These are phyloP conservation scores for Melanotaenia pygmaea DNA, from an alignment of 2,797 vertebrate species.

Conservation along the genomic window DNA sequence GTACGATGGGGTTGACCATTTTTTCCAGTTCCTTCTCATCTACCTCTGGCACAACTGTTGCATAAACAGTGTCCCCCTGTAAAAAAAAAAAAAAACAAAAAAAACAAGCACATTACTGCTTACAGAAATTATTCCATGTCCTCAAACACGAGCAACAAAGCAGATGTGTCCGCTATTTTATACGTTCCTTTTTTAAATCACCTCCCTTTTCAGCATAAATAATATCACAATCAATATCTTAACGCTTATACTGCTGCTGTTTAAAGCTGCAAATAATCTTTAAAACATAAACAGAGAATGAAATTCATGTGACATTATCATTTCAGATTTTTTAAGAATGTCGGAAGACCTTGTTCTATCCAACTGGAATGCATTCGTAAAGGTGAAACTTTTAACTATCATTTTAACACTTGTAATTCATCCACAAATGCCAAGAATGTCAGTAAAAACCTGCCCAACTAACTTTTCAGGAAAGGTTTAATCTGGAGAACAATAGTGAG, in stretches of 20 bases:
- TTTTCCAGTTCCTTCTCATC: conserved; percentile 87
- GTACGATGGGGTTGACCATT: conserved; percentile 89
- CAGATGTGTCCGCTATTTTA: not conserved
- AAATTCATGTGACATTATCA: not conserved
- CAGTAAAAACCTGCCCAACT: conserved; percentile 8
- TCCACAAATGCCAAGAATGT: conserved; percentile 4
- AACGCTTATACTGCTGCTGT: too few relatives aligned
- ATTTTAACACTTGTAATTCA: not conserved
- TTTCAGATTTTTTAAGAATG: not conserved
- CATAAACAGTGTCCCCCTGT: conserved; percentile 89
- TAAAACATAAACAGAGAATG: not conserved
- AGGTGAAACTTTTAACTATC: not conserved
- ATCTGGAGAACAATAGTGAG: conserved; percentile 13
- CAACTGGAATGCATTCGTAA: not conserved
- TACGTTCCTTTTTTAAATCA: not conserved
- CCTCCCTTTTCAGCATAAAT: not conserved
- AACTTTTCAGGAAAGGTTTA: conserved; percentile 7
- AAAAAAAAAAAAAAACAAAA: not conserved
- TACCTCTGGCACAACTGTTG: conserved; percentile 87
- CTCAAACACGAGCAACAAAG: not conserved
- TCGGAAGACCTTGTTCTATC: not conserved
- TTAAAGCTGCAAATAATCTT: too few relatives aligned
- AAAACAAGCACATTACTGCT: not conserved
- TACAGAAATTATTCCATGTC: not conserved
- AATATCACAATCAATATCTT: too few relatives aligned